Conservation (phyloP, 2,888 invertebrate species). For the Drosophila anceps region DNA sequence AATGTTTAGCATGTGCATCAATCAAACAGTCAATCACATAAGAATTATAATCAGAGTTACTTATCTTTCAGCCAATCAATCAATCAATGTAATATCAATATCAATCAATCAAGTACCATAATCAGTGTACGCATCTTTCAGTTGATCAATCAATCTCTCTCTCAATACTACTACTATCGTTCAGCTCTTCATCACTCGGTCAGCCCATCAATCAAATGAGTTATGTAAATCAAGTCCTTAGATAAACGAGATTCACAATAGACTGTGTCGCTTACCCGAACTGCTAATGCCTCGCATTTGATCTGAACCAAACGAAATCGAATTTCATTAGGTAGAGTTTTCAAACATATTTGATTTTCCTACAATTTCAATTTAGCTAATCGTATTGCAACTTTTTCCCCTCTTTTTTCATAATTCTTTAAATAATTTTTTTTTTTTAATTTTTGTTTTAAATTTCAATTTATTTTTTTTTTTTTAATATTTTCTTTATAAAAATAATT, state of each 20-base stretch:
- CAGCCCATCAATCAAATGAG: neutral
- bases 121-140: neutral
- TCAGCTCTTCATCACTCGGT: neutral
- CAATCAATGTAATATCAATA: neutral
- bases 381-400: neutral
- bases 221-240: too few species aligned
- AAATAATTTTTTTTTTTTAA: neutral
- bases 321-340: neutral
- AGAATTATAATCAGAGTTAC: neutral
- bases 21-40: neutral
- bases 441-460: slow-evolving; percentile 6
- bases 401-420: neutral
- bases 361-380: neutral
- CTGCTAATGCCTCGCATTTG: neutral
- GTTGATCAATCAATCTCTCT: neutral
- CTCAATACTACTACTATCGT: neutral
- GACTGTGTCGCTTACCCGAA: neutral
- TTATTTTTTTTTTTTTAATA: neutral
- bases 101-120: neutral
- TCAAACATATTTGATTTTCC: too few species aligned
- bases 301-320: neutral
- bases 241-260: neutral
- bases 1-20: neutral
- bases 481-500: neutral
- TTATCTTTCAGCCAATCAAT: neutral